Conservation (phyloP, 2,797 vertebrate genomes). For the Falco peregrinus region DNA sequence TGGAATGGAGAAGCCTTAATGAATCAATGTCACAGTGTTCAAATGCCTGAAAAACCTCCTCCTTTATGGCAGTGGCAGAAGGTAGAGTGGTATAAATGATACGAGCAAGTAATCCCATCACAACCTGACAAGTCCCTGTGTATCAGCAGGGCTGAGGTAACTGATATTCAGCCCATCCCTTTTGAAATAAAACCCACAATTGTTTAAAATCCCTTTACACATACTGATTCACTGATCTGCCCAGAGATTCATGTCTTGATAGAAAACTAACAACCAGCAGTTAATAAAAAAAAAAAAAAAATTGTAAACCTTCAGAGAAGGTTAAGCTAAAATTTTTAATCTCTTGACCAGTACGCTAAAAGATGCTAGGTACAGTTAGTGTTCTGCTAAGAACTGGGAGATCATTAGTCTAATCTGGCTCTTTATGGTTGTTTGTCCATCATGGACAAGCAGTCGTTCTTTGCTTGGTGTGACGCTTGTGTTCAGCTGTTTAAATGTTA, state of each 20-base stretch:
- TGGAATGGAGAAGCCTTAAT: slow-evolving; percentile 15
- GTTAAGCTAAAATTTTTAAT: not conserved
- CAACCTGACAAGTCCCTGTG: not conserved
- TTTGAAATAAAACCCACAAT: not conserved
- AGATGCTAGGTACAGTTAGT: not conserved
- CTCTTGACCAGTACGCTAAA: not conserved
- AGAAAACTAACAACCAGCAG: not conserved
- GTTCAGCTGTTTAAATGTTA: not conserved
- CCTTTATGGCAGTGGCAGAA: not conserved
- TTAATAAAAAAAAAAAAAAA: not conserved
- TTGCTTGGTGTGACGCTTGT: not conserved
- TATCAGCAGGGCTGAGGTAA: not conserved
- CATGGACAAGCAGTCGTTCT: not conserved
- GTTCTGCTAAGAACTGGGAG: not conserved
- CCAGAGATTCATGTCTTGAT: not conserved
- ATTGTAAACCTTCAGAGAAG: not conserved
- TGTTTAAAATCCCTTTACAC: not conserved
- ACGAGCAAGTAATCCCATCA: not conserved
- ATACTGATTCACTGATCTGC: not conserved
- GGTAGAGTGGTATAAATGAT: not conserved
- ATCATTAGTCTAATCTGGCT: not conserved
- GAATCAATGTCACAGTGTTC: not conserved
- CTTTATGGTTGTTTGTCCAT: not conserved
- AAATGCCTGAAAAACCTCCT: not conserved
- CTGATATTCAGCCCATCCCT: not conserved